Percentiles rank a stretch among this genome's conserved stretches.
phyloP scores from a whole-genome alignment of 2,888 invertebrate genomes.

The Cetonia aurata region DNA sequence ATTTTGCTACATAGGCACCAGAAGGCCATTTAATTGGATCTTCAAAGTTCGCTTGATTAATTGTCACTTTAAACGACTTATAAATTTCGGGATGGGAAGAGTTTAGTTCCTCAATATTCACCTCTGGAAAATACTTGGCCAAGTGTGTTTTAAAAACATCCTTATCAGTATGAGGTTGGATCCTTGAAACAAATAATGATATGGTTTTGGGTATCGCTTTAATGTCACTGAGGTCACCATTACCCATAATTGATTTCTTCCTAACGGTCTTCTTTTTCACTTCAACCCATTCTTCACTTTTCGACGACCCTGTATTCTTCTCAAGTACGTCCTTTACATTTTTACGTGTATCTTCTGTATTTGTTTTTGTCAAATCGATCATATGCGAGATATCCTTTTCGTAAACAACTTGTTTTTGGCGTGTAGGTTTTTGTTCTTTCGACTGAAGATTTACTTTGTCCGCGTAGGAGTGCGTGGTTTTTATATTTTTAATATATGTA shows the following conservation, averaged over 20 bases:
- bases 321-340: background rate
- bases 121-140: background rate
- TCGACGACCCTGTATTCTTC: background rate
- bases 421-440: background rate
- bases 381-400: background rate
- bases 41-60: background rate
- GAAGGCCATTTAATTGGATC: background rate
- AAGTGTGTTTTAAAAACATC: background rate
- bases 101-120: background rate
- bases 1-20: background rate
- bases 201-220: background rate
- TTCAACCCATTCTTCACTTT: background rate
- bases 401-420: background rate
- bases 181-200: background rate
- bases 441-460: background rate
- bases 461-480: background rate
- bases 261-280: background rate
- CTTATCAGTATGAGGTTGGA: background rate
- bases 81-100: background rate
- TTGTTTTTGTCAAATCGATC: background rate
- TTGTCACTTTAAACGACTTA: background rate
- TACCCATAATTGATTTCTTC: background rate
- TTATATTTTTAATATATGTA: too few relatives aligned
- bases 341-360: background rate
- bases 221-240: background rate